Base-by-base conservation (phyloP, 2,888 invertebrate species). In the Cheilosia scutellata region DNA sequence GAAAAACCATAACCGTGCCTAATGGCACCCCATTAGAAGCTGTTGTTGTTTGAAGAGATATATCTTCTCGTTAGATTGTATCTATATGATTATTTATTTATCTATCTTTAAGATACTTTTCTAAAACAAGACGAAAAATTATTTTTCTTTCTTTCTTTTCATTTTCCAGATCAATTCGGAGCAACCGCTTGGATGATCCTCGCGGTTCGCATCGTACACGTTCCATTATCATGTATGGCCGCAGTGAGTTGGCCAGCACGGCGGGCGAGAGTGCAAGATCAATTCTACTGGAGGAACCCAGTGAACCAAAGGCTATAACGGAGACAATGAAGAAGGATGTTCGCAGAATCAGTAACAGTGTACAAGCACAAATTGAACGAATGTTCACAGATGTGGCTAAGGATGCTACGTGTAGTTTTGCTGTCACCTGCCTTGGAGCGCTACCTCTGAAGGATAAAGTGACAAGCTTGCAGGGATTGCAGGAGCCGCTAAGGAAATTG, bases 361-460 rank as follows among this genome's bases (percentile, higher is more conserved):
- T 97, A 2, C 97, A 97, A 91, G 97, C 96, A 16, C 95, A 96
- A 89, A 97, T 97, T 92, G 97, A 97, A 91, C 95, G 95, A 89
- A 96, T 97, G 95, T 97, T 97, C 90, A 95, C 95, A 29, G 96
- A 96, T 82, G 95, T 96, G 89, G 95, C 95, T 3, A 94, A 94
- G 72, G 94, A 95, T 82, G 94, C 95, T 1, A 93, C 94, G 7
- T 95, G 95, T 88, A 92, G 94, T 57, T 95, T 95, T 89, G 94
- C 94, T 88, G 97, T 97, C 1, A 96, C 96, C 89, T 97, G 97
- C 90, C 93, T 98, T 87, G 97, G 97, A 9, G 96, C 96, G 0
- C 94, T 97, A 20, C 95, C 96, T 0, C 93, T 98, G 0, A 95
- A 95, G 33, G 95, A 95, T 75, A 96, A 96, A 90, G 96, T 96